Conservation (phyloP, 2,888 invertebrate genomes). For the Conchocele bisecta region DNA sequence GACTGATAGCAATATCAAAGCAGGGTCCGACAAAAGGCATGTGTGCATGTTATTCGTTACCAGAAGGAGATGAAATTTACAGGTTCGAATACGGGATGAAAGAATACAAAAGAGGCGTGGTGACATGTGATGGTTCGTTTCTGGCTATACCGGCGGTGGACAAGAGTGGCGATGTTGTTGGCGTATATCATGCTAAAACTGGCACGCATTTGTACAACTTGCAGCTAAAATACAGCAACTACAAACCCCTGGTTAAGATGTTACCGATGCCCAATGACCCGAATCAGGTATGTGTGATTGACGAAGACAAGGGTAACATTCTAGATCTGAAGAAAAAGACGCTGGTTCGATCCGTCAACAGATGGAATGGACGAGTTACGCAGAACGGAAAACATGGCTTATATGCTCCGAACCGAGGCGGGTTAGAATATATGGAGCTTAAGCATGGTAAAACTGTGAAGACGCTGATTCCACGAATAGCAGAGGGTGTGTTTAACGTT, state of each 20-base stretch:
- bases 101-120: slow-evolving; percentile 88
- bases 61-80: slow-evolving; percentile 90
- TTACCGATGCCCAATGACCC: slow-evolving; percentile 82
- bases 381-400: slow-evolving; percentile 90
- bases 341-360: slow-evolving; percentile 92
- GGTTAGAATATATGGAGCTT: slow-evolving; percentile 93
- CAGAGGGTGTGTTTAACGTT: slow-evolving; percentile 98
- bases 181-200: slow-evolving; percentile 91
- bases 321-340: slow-evolving; percentile 95
- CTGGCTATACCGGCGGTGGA: slow-evolving; percentile 87
- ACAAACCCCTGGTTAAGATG: slow-evolving; percentile 77
- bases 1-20: slow-evolving; percentile 89
- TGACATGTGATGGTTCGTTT: slow-evolving; percentile 90
- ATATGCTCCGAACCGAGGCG: slow-evolving; percentile 95
- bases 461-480: slow-evolving; percentile 93
- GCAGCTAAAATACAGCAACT: slow-evolving; percentile 79
- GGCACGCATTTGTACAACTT: slow-evolving; percentile 85
- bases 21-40: slow-evolving; percentile 61
- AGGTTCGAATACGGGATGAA: slow-evolving; percentile 92
- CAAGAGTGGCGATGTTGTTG: slow-evolving; percentile 93
- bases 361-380: slow-evolving; percentile 92
- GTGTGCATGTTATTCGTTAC: slow-evolving; percentile 78
- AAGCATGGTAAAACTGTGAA: slow-evolving; percentile 94
- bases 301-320: slow-evolving; percentile 92
- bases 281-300: slow-evolving; percentile 92